A percentile compares a stretch with the other conserved stretches of the same genome.
Conservation (phyloP, 2,888 invertebrate species). For the Drosophila paranaensis region DNA sequence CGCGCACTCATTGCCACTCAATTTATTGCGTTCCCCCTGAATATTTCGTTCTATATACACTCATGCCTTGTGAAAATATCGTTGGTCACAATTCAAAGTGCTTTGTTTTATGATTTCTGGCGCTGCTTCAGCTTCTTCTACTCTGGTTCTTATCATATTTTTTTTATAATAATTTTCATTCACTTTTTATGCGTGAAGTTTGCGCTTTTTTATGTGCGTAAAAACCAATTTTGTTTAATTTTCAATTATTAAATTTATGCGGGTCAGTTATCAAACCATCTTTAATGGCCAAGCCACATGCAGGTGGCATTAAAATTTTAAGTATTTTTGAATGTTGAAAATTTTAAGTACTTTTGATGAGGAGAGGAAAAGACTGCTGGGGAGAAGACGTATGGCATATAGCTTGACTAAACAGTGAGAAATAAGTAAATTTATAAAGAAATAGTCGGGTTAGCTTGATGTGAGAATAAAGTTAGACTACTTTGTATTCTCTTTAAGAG, state of each 20-base stretch:
- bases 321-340: neutral
- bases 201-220: constrained; percentile 8
- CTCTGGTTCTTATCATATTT: neutral
- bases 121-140: neutral
- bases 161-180: constrained; percentile 16
- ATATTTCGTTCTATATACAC: constrained; percentile 9
- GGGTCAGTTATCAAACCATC: constrained; percentile 30
- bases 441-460: no score
- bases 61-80: constrained; percentile 9
- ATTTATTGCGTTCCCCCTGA: constrained; percentile 43
- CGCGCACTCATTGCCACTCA: constrained; percentile 40
- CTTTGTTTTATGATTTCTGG: constrained; percentile 30
- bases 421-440: no score
- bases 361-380: neutral
- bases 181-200: constrained; percentile 27
- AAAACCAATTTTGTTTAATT: constrained; percentile 45
- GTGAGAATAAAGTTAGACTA: no score
- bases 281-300: neutral
- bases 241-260: constrained; percentile 32
- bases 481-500: no score
- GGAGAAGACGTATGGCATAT: neutral
- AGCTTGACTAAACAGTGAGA: neutral
- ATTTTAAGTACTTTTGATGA: neutral
- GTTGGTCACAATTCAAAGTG: constrained; percentile 31
- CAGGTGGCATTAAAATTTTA: neutral